Evolutionary conservation across 2,113 vertebrate species (phyloP).

Genomic region (Lycaon pictus): DNA sequence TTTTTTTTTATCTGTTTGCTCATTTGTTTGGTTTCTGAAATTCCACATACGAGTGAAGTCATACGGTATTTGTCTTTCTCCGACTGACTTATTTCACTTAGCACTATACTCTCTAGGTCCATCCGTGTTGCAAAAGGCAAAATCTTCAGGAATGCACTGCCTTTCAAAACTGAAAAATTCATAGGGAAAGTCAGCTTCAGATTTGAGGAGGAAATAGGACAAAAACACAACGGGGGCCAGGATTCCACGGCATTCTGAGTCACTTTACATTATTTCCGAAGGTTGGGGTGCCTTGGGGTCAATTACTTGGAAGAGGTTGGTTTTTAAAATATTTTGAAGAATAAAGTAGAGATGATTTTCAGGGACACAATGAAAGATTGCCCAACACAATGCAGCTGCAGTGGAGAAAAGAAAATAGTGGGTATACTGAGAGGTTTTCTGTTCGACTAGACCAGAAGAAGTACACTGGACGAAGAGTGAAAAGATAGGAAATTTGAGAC

Average conservation of each 20-base stretch:
- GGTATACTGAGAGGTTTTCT: background rate
- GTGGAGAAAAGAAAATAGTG: background rate
- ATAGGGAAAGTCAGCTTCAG: background rate
- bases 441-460: background rate
- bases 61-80: background rate
- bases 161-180: slow-evolving; percentile 44
- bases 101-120: background rate
- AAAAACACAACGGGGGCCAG: background rate
- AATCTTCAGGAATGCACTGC: background rate
- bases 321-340: slow-evolving; percentile 42
- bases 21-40: background rate
- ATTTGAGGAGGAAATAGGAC: background rate
- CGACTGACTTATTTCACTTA: background rate
- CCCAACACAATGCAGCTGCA: background rate
- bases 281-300: background rate
- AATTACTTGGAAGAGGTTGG: slow-evolving; percentile 36
- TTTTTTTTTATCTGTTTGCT: background rate
- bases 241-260: background rate
- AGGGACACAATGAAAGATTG: slow-evolving; percentile 7
- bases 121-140: background rate
- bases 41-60: background rate
- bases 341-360: slow-evolving; percentile 29
- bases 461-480: background rate
- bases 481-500: background rate
- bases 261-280: background rate